Conservation (phyloP, 2,113 vertebrate genomes). For the Pseudopodoces humilis region DNA sequence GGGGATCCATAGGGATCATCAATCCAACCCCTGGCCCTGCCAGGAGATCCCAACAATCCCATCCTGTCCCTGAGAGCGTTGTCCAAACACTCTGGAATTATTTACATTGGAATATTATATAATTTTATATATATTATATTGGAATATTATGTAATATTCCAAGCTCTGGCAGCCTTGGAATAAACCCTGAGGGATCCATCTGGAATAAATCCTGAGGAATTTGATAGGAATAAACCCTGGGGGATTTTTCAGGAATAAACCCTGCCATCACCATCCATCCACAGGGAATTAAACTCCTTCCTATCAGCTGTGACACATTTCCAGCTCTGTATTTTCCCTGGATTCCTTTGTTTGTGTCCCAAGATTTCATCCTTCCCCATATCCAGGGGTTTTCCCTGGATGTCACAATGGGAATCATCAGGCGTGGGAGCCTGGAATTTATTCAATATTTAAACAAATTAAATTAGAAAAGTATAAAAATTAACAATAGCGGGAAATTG, state of each 20-base stretch:
- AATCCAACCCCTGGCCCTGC: neutral
- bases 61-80: neutral
- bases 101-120: too few relatives aligned
- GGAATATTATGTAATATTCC: too few relatives aligned
- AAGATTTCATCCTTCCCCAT: neutral
- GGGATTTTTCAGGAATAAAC: neutral
- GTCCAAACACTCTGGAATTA: neutral
- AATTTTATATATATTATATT: too few relatives aligned
- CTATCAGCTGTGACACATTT: neutral
- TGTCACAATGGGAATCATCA: rapidly evolving
- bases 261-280: neutral
- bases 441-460: neutral
- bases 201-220: neutral
- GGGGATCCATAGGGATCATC: neutral
- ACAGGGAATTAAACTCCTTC: neutral
- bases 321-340: neutral
- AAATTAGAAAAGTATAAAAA: neutral
- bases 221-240: neutral
- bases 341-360: rapidly evolving
- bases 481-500: rapidly evolving
- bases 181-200: neutral
- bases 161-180: neutral
- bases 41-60: neutral
- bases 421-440: neutral
- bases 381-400: neutral